Evolutionary conservation across 2,888 invertebrate genomes (phyloP).

Genomic region (Heteropelma amictum): DNA sequence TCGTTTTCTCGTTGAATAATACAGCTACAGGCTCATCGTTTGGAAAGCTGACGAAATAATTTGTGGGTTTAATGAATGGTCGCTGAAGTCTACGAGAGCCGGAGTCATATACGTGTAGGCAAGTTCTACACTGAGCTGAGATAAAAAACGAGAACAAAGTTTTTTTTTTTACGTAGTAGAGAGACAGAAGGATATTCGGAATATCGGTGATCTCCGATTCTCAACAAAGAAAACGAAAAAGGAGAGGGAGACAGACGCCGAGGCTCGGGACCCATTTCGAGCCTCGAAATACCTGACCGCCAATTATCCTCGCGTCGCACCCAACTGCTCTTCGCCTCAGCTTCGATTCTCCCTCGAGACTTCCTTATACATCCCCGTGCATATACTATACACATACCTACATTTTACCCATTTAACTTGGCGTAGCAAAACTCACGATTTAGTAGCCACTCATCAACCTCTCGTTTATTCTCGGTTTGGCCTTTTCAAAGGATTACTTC

Average conservation of each 20-base stretch:
- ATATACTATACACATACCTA: constrained; percentile 12
- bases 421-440: constrained; percentile 1
- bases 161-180: constrained; percentile 1
- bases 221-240: constrained; percentile 33
- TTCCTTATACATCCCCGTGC: constrained; percentile 5
- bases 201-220: constrained; percentile 29
- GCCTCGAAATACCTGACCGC: constrained; percentile 68
- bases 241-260: constrained; percentile 31
- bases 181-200: constrained; percentile 3
- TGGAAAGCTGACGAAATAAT: constrained; percentile 59
- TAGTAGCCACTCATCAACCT: constrained; percentile 32
- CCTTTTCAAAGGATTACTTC: neutral
- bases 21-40: constrained; percentile 43
- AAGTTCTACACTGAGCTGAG: neutral
- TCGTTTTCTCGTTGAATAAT: constrained; percentile 44
- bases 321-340: constrained; percentile 66
- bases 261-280: constrained; percentile 23
- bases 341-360: constrained; percentile 27
- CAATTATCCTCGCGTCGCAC: constrained; percentile 73
- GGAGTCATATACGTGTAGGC: neutral
- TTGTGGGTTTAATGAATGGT: constrained; percentile 52
- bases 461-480: constrained; percentile 20
- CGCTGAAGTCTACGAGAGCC: constrained; percentile 15
- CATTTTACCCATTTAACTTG: constrained; percentile 2
- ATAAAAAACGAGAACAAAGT: neutral